Evolutionary conservation across 2,113 vertebrate species (phyloP).

Genomic region (Chunga burmeisteri): DNA sequence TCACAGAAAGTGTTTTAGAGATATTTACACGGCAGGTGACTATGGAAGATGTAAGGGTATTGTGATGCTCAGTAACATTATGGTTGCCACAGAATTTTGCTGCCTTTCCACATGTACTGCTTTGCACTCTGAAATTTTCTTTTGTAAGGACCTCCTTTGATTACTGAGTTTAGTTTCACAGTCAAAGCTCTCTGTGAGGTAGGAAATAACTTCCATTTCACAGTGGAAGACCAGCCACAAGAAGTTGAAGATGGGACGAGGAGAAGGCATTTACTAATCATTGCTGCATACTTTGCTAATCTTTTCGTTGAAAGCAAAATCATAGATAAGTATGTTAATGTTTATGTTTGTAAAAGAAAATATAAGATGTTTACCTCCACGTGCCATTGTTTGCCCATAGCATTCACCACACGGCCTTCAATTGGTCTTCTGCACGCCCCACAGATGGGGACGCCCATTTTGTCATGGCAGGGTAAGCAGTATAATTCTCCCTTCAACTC

Average conservation of each 20-base stretch:
- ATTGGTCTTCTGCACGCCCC: slow-evolving; percentile 95
- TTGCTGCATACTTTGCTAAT: background rate
- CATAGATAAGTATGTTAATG: background rate
- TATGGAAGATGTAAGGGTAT: background rate
- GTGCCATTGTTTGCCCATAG: slow-evolving; percentile 99
- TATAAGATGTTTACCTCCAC: slow-evolving; percentile 85
- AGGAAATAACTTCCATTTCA: background rate
- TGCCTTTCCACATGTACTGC: background rate
- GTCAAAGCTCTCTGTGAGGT: background rate
- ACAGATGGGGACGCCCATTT: slow-evolving; percentile 98
- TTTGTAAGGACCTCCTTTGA: background rate
- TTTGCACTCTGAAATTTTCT: background rate
- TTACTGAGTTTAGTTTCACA: background rate
- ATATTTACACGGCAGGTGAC: background rate
- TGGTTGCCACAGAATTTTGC: background rate
- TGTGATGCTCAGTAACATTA: background rate
- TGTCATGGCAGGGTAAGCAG: slow-evolving; percentile 96
- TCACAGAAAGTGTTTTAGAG: background rate
- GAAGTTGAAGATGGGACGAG: background rate
- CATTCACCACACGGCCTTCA: slow-evolving; percentile 96
- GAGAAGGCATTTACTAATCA: background rate
- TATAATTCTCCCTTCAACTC: slow-evolving; percentile 96
- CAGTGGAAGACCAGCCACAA: background rate
- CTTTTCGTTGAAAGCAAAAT: background rate
- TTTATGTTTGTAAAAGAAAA: background rate